phyloP scores from a whole-genome alignment of 2,797 vertebrate species.

The Spinus olivaceus region DNA sequence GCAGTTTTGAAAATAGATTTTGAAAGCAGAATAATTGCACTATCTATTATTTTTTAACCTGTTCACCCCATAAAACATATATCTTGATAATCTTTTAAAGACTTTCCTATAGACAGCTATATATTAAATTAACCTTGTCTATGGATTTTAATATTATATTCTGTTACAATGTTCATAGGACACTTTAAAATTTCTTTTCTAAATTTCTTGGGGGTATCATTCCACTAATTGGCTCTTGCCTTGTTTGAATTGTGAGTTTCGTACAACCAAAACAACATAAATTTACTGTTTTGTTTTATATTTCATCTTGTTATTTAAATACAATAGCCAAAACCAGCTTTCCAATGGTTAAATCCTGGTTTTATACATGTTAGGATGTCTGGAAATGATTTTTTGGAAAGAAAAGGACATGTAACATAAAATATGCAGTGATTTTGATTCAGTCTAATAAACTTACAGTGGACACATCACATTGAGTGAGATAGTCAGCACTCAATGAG shows the following conservation, averaged over 20 bases:
- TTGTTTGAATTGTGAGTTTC: background rate
- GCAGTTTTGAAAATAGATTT: background rate
- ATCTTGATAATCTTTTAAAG: background rate
- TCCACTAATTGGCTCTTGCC: background rate
- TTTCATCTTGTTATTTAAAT: background rate
- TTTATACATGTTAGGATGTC: background rate
- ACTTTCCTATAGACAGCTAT: background rate
- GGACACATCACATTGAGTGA: background rate
- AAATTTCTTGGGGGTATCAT: rapidly evolving
- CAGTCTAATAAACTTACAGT: background rate
- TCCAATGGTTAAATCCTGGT: background rate
- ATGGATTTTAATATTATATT: background rate
- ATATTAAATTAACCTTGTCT: background rate
- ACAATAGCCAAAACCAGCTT: background rate
- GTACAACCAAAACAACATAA: background rate
- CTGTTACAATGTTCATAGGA: background rate
- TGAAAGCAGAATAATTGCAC: background rate
- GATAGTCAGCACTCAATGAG: background rate
- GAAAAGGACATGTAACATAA: background rate
- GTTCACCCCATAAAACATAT: background rate
- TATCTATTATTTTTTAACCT: background rate
- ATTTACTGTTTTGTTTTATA: background rate
- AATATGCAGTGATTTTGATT: background rate
- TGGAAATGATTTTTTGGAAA: background rate
- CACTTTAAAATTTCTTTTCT: background rate